These are phyloP conservation scores for Scylla paramamosain DNA, from an alignment of 1,140 invertebrate genomes.

Conservation along the genomic window DNA sequence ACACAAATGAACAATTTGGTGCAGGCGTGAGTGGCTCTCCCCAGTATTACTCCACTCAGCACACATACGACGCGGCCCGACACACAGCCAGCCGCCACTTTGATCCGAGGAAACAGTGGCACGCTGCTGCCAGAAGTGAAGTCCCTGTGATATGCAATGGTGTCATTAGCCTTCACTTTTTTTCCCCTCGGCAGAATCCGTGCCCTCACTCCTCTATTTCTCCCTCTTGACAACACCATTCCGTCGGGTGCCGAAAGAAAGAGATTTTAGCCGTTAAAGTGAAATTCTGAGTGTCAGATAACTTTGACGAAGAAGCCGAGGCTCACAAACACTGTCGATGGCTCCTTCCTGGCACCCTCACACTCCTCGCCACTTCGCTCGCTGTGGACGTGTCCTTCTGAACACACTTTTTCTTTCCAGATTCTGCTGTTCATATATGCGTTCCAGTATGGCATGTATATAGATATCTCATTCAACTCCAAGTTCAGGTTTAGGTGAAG, in stretches of 20 bases:
- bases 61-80: constrained; percentile 51
- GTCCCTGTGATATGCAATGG: neutral
- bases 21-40: constrained; percentile 39
- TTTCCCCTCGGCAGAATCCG: neutral
- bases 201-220: neutral
- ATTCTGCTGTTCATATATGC: neutral
- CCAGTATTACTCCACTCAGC: constrained; percentile 59
- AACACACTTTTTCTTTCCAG: neutral
- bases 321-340: constrained; percentile 58
- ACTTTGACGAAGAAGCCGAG: constrained; percentile 70
- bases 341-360: constrained; percentile 36
- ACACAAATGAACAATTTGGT: constrained; percentile 42
- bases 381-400: neutral
- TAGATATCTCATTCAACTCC: neutral
- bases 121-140: neutral
- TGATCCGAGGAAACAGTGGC: constrained; percentile 48
- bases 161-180: neutral
- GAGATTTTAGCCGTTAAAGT: constrained; percentile 68
- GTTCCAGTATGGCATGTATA: too few relatives aligned
- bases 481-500: too few relatives aligned
- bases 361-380: constrained; percentile 5
- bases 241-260: constrained; percentile 21
- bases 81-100: constrained; percentile 31
- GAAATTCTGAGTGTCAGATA: constrained; percentile 57
- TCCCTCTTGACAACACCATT: neutral